phyloP scores from a whole-genome alignment of 2,888 invertebrate species.

The Callosobruchus maculatus region DNA sequence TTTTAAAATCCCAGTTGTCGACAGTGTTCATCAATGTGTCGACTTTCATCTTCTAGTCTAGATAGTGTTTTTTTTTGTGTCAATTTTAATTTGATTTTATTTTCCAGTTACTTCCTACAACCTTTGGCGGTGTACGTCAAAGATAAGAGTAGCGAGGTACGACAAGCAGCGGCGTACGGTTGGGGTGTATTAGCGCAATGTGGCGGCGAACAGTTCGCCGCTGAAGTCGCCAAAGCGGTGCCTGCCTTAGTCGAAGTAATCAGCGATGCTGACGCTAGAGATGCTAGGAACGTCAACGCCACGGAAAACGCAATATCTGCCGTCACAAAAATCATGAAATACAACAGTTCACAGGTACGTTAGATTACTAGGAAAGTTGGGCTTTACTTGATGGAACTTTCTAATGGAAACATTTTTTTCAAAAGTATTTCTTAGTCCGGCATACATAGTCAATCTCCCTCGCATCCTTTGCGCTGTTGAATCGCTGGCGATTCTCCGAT shows the following conservation, averaged over 20 bases:
- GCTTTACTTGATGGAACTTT: no score
- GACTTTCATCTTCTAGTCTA: no score
- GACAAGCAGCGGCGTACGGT: conserved; percentile 96
- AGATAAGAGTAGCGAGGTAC: conserved; percentile 79
- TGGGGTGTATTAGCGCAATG: conserved; percentile 89
- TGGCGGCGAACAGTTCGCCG: conserved; percentile 71
- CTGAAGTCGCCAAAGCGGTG: conserved; percentile 77
- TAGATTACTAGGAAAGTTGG: no score
- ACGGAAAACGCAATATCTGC: conserved; percentile 99
- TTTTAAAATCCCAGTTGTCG: no score
- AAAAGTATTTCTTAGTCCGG: no score
- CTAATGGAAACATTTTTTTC: no score
- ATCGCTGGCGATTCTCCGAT: no score
- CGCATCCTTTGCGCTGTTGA: no score
- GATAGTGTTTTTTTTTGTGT: no score
- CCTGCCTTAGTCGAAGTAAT: conserved; percentile 82
- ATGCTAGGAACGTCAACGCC: conserved; percentile 80
- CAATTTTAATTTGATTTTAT: no score
- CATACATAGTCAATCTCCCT: no score
- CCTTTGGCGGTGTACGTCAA: conserved; percentile 76
- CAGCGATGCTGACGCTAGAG: conserved; percentile 74
- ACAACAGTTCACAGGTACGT: conserved; percentile 64
- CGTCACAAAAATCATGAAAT: conserved; percentile 95
- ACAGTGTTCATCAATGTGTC: no score
- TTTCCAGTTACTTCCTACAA: conserved; percentile 68